These are phyloP conservation scores for Thalassaphorura encarpata DNA, from an alignment of 1,140 invertebrate species.

Conservation along the genomic window DNA sequence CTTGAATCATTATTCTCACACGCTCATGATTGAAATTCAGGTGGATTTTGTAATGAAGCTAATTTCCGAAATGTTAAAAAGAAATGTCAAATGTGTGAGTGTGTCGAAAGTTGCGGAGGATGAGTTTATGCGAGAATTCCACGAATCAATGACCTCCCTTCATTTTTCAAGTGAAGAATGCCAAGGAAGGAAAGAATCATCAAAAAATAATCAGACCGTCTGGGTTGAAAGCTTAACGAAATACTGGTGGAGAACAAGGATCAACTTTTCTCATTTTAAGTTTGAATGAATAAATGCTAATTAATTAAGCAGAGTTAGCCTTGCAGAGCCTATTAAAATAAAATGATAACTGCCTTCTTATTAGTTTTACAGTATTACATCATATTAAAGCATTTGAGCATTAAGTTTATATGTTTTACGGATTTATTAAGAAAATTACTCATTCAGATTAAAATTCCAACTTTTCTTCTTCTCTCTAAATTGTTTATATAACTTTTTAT, in stretches of 20 bases:
- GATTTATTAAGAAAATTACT: no score
- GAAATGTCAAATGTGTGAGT: conserved; percentile 6
- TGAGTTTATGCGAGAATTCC: conserved; percentile 7
- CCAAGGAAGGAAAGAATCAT: conserved; percentile 20
- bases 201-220: conserved; percentile 9
- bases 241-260: conserved; percentile 11
- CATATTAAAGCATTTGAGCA: no score
- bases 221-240: conserved; percentile 10
- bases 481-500: no score
- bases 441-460: no score
- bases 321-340: no score
- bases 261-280: not conserved
- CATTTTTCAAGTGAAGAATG: conserved; percentile 12
- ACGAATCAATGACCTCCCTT: conserved; percentile 11
- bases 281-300: no score
- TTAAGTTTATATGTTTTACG: no score
- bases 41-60: conserved; percentile 9
- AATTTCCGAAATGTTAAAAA: conserved; percentile 12
- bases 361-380: no score
- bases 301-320: no score
- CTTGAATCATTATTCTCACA: conserved; percentile 18
- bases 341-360: no score
- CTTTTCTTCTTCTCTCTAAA: no score
- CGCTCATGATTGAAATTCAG: conserved; percentile 30
- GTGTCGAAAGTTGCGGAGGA: conserved; percentile 14